Conservation (phyloP, 2,113 vertebrate species). For the Aspiorhynchus laticeps region DNA sequence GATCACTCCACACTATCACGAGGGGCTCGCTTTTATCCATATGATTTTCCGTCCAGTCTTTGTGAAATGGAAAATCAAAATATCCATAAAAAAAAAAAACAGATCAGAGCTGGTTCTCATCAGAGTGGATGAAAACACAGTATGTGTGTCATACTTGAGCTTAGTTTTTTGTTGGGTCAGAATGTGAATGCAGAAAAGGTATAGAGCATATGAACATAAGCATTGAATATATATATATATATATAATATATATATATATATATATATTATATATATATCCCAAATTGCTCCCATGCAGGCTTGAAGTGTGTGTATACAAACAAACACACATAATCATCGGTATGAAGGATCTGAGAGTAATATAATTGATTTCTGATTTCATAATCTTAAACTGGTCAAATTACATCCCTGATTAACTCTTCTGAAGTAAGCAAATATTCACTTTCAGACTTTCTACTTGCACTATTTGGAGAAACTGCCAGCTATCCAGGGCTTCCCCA, state of each 20-base stretch:
- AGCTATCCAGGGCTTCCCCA: slow-evolving; percentile 46
- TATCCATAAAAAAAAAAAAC: slow-evolving; percentile 1
- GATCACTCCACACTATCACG: slow-evolving; percentile 26
- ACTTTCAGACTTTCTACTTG: slow-evolving; percentile 25
- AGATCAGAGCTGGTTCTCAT: not conserved
- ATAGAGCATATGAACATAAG: not conserved
- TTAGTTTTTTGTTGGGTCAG: not conserved
- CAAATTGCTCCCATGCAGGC: too few relatives aligned
- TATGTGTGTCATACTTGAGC: not conserved
- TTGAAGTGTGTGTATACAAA: too few relatives aligned
- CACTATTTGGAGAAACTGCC: slow-evolving; percentile 32
- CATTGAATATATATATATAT: not conserved
- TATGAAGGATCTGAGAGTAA: not conserved
- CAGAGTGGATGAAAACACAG: not conserved
- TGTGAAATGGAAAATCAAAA: slow-evolving; percentile 11
- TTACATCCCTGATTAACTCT: not conserved
- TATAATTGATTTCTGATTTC: not conserved
- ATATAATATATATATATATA: not conserved
- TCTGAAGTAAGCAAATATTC: slow-evolving; percentile 25
- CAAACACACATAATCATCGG: too few relatives aligned
- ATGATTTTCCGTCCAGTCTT: slow-evolving; percentile 40
- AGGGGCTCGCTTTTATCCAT: slow-evolving; percentile 16
- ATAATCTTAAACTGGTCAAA: not conserved
- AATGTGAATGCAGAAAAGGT: not conserved
- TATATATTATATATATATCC: too few relatives aligned